These are phyloP conservation scores for Sericinus montela DNA, from an alignment of 2,888 invertebrate species.

Conservation along the genomic window DNA sequence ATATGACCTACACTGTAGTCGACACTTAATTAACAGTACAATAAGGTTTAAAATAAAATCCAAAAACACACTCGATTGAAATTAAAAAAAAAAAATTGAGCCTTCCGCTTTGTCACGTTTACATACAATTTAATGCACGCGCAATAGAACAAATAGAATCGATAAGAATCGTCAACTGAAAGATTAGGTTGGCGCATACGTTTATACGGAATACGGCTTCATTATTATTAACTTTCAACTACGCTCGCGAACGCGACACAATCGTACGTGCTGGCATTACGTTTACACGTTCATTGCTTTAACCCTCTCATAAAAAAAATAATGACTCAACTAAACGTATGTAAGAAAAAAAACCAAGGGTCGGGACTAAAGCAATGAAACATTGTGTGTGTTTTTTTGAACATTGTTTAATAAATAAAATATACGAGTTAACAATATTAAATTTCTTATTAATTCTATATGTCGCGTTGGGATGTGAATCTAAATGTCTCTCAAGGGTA, in stretches of 20 bases:
- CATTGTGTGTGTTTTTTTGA: conserved; percentile 45
- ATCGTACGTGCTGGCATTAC: conserved; percentile 19
- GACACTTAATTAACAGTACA: no score
- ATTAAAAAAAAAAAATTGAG: no score
- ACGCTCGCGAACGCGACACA: conserved; percentile 11
- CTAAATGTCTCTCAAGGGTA: no score
- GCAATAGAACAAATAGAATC: conserved; percentile 28
- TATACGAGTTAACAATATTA: conserved; percentile 16
- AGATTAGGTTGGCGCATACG: conserved; percentile 22
- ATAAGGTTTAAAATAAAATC: no score
- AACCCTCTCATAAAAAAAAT: conserved; percentile 44
- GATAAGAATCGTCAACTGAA: conserved; percentile 24
- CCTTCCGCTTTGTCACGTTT: not conserved
- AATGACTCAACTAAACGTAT: not conserved
- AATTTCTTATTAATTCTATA: conserved; percentile 10
- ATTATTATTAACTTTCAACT: conserved; percentile 10
- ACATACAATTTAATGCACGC: conserved; percentile 3
- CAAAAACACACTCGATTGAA: no score
- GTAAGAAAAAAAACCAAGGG: conserved; percentile 32
- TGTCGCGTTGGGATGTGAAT: no score
- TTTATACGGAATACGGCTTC: conserved; percentile 21
- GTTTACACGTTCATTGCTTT: conserved; percentile 69
- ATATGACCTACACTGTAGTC: no score
- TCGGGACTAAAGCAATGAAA: conserved; percentile 76
- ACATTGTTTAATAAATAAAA: conserved; percentile 38